Base-by-base conservation (phyloP, 2,888 invertebrate genomes). In the Camptogramma bilineatum region DNA sequence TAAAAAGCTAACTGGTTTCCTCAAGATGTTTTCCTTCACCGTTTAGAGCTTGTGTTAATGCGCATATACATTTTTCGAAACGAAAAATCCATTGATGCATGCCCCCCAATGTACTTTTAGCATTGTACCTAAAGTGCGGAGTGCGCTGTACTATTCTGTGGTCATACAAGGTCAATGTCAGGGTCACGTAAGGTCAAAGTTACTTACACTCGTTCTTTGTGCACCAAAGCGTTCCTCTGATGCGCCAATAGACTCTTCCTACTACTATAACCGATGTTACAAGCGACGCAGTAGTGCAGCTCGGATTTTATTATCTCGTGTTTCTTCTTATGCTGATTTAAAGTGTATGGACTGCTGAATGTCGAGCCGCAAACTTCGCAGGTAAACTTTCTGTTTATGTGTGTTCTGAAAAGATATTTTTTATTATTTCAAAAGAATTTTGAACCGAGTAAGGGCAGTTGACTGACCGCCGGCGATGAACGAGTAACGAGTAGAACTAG, bases 291-390 rank as follows among this genome's bases (percentile, higher is more conserved):
- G 60, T 71, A 75, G 44, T 80, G 75, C 2, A 68, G 31, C 2
- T 58, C 50, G 0, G 28, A 28, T 0, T 60, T 59, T 0, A 13
- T 2, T 0, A 3, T 0, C 0, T 4, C 9, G 65, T 90, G 91
- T 5, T 69, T 78, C 58, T 81, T 84, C 52, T 80, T 80, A 55
- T 91, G 91, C 4, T 82, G 80, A 0, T 71, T 78, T 0, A 89
- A 71, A 0, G 85, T 83, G 78, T 91, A 90, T 0, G 92, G 92
- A 16, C 85, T 89, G 62, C 84, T 84, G 71, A 87, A 88, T 0
- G 74, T 71, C 0, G 86, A 70, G 0, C 75, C 1, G 19, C 92
- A 92, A 0, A 73, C 64, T 1, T 81, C 79, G 59, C 92, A 92
- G 0, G 67, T 39, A 72, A 91, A 92, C 18, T 85, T 87, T 0